phyloP scores from a whole-genome alignment of 2,888 invertebrate genomes.

The Ctenicera cuprea region DNA sequence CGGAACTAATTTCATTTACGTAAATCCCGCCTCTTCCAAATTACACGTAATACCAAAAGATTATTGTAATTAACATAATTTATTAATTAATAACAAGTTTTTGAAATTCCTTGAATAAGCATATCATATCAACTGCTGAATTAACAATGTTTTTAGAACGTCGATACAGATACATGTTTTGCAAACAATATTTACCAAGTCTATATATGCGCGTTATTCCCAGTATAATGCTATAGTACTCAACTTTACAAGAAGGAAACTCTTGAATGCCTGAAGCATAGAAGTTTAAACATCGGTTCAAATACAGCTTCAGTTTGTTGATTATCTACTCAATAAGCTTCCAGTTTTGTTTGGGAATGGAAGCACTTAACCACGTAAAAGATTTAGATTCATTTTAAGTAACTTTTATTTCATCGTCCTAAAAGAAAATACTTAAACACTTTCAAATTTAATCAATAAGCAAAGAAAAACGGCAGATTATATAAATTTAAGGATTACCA shows the following conservation, averaged over 20 bases:
- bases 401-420: too few species aligned
- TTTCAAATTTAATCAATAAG: not conserved
- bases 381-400: too few species aligned
- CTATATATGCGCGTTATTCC: not conserved
- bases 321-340: conserved; percentile 19
- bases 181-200: not conserved
- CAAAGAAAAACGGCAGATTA: too few species aligned
- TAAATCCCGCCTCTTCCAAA: conserved; percentile 47
- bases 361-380: too few species aligned
- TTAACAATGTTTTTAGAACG: not conserved
- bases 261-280: conserved; percentile 16
- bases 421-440: not conserved
- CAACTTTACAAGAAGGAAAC: conserved; percentile 21
- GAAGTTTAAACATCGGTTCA: conserved; percentile 5
- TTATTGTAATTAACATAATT: conserved; percentile 35
- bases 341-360: not conserved
- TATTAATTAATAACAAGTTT: conserved; percentile 21
- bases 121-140: not conserved
- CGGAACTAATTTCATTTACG: conserved; percentile 48
- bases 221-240: not conserved
- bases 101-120: not conserved
- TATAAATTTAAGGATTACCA: too few species aligned
- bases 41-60: conserved; percentile 37
- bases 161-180: not conserved
- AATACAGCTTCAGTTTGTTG: conserved; percentile 3